These are phyloP conservation scores for Argyrosomus regius DNA, from an alignment of 2,797 vertebrate genomes.

Conservation along the genomic window DNA sequence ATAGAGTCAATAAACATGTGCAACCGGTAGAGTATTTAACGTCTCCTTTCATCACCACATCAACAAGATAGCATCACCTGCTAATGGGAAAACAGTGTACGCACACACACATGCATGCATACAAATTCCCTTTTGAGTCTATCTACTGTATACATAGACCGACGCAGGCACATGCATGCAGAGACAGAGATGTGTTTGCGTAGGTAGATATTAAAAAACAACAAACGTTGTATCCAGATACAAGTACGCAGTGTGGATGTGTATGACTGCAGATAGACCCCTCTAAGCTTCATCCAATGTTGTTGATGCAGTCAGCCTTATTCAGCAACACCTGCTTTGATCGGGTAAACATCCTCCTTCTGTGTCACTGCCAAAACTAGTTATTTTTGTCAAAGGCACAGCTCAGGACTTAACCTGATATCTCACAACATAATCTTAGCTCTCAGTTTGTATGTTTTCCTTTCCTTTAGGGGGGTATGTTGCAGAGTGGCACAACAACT, in stretches of 20 bases:
- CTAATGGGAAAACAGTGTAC: slow-evolving; percentile 37
- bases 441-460: neutral
- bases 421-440: slow-evolving; percentile 3
- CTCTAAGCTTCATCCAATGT: slow-evolving; percentile 17
- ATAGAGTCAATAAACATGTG: slow-evolving; percentile 47
- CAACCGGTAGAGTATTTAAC: slow-evolving; percentile 45
- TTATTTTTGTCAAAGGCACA: slow-evolving; percentile 39
- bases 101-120: neutral
- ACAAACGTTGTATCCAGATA: slow-evolving; percentile 9
- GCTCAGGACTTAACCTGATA: slow-evolving; percentile 14
- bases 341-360: slow-evolving; percentile 37
- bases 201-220: slow-evolving; percentile 17
- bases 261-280: slow-evolving; percentile 4
- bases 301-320: slow-evolving; percentile 31
- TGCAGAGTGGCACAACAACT: slow-evolving; percentile 23
- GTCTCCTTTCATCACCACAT: slow-evolving; percentile 57
- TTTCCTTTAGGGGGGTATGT: slow-evolving; percentile 6
- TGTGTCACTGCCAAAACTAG: slow-evolving; percentile 14
- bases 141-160: neutral
- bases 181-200: slow-evolving; percentile 1
- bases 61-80: slow-evolving; percentile 62
- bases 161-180: slow-evolving; percentile 5
- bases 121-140: neutral
- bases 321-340: slow-evolving; percentile 50
- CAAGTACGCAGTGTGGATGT: slow-evolving; percentile 8